phyloP scores from a whole-genome alignment of 2,888 invertebrate genomes.

The Hedya salicella region DNA sequence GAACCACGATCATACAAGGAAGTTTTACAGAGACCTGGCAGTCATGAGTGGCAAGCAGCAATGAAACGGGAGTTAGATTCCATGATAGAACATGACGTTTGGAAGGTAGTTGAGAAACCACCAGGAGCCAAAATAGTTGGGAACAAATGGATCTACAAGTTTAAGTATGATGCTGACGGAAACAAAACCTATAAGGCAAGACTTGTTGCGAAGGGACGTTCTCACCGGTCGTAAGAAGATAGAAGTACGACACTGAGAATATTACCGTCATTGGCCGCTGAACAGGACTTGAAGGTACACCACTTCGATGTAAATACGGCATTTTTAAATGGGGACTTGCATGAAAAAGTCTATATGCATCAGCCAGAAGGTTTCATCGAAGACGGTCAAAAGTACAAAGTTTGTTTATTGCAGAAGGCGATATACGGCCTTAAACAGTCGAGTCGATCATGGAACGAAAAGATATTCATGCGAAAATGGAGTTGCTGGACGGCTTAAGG shows the following conservation, averaged over 20 bases:
- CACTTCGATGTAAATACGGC: slow-evolving; percentile 35
- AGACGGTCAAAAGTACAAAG: too few species aligned
- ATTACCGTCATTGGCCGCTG: slow-evolving; percentile 27
- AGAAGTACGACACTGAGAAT: slow-evolving; percentile 27
- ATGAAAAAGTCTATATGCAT: slow-evolving; percentile 36
- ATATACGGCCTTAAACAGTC: too few species aligned
- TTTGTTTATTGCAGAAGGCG: too few species aligned
- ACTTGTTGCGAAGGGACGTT: slow-evolving; percentile 41
- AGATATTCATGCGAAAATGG: too few species aligned
- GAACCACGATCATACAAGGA: slow-evolving; percentile 5
- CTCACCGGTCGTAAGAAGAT: slow-evolving; percentile 38
- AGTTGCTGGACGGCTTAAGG: too few species aligned
- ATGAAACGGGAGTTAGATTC: too few species aligned
- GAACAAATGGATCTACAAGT: too few species aligned
- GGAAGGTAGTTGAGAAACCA: too few species aligned
- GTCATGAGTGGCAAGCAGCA: too few species aligned
- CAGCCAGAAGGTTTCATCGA: slow-evolving; percentile 2
- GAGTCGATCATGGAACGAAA: too few species aligned
- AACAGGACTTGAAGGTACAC: slow-evolving; percentile 13
- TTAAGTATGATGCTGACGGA: slow-evolving; percentile 23
- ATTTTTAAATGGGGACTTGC: slow-evolving; percentile 34
- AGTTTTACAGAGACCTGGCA: not conserved
- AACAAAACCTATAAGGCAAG: slow-evolving; percentile 25
- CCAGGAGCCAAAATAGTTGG: too few species aligned
- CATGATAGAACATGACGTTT: too few species aligned